Evolutionary conservation across 2,888 invertebrate species (phyloP), one percentile per base, ranked within the genome.

Genomic region (Hololepta plana): DNA sequence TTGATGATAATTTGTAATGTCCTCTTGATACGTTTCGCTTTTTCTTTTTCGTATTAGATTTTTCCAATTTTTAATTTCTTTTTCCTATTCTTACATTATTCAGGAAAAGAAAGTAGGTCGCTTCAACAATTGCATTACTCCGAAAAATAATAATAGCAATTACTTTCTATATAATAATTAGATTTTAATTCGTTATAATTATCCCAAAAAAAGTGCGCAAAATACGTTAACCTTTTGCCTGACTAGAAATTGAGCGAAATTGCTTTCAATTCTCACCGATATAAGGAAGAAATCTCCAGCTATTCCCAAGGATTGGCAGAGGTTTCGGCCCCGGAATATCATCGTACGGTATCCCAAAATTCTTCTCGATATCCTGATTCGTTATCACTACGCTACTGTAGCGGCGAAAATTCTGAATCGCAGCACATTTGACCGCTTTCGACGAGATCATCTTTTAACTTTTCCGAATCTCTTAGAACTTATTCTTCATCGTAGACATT

Each of bases 261-360:
- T 31, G n/a, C 12, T 5, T 10, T n/a, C n/a, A n/a, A 8, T 12
- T 39, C 60, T 56, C 47, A 67, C 69, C 69, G 30, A 70, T 55
- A 42, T 57, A 60, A 15, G 70, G 68, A 12, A 64, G 54, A 38
- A 70, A 68, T 36, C 67, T 51, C 70, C 70, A 70, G 3, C 62
- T 65, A 36, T 69, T 70, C 1, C 70, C 70, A 5, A 70, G 41
- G 1, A 69, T 26, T 0, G 69, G 69, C n/a, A 67, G 34, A 0
- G 67, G 62, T 36, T 57, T 64, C 0, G 69, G 68, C 2, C 69
- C 69, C 1, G 70, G 70, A 0, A 70, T 60, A 14, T 61, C 54
- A 1, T 58, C 52, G 56, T 67, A 69, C 10, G 64, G 52, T 31
- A 54, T 53, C 3, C 57, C 53, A 4, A 47, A 43, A 1, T 50